Percentiles rank a stretch among this genome's conserved stretches.
Evolutionary conservation across 2,888 invertebrate species (phyloP).

Genomic region (Odontothrips loti): DNA sequence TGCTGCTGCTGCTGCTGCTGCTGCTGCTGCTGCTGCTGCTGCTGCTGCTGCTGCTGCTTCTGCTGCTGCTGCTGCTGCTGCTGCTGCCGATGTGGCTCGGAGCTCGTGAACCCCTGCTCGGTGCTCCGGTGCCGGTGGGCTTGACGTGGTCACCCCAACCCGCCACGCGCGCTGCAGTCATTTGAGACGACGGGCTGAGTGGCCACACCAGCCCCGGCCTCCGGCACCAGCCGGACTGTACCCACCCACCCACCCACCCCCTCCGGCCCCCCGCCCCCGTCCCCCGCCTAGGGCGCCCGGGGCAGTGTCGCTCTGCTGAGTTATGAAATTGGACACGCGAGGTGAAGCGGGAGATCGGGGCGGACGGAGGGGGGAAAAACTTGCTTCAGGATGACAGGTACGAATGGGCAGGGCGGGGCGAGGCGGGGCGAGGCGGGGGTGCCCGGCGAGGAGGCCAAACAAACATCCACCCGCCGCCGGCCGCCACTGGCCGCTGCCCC

Average conservation of each 20-base stretch:
- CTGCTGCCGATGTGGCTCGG: no score
- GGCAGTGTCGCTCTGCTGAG: neutral
- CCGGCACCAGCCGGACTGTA: neutral
- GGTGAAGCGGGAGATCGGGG: neutral
- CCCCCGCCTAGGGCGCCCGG: neutral
- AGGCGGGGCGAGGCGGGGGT: neutral
- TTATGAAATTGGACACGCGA: constrained; percentile 22
- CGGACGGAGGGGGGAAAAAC: neutral
- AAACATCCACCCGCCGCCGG: neutral
- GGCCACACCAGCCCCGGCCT: neutral
- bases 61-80: no score
- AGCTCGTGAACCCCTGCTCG: no score
- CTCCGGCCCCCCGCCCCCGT: no score
- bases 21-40: no score
- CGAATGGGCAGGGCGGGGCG: neutral
- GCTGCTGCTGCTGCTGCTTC: no score
- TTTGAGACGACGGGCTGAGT: neutral
- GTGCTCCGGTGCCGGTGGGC: no score
- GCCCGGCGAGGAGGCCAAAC: neutral
- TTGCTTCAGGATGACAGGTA: constrained; percentile 2
- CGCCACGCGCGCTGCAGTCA: neutral
- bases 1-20: no score
- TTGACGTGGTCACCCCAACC: neutral
- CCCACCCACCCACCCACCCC: neutral
- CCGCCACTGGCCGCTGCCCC: neutral